Conservation (phyloP, 2,797 vertebrate species). For the Coreius guichenoti region DNA sequence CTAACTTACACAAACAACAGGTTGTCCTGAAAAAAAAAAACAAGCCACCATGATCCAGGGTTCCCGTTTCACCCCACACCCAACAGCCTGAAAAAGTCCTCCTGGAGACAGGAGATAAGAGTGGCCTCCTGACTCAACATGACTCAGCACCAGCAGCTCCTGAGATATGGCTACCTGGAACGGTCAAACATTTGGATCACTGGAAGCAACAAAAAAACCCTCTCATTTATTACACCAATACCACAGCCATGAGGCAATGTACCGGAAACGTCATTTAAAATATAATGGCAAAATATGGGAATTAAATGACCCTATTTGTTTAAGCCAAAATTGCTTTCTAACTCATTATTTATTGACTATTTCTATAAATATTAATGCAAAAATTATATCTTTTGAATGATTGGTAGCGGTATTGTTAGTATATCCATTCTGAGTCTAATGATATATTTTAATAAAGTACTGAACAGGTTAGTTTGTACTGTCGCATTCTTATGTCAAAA, state of each 20-base stretch:
- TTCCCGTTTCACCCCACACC: slow-evolving; percentile 67
- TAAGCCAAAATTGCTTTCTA: slow-evolving; percentile 62
- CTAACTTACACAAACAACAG: slow-evolving; percentile 59
- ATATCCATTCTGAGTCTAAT: slow-evolving; percentile 52
- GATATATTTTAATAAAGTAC: slow-evolving; percentile 51
- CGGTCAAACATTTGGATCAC: slow-evolving; percentile 69
- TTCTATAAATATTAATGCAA: slow-evolving; percentile 77
- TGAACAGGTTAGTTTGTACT: slow-evolving; percentile 20
- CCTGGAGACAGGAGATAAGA: slow-evolving; percentile 80
- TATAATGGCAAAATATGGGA: slow-evolving; percentile 65
- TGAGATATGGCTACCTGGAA: slow-evolving; percentile 72
- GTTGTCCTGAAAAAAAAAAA: slow-evolving; percentile 37
- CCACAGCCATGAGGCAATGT: slow-evolving; percentile 54
- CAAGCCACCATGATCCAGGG: slow-evolving; percentile 64
- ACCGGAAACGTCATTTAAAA: slow-evolving; percentile 64
- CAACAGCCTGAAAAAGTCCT: slow-evolving; percentile 77
- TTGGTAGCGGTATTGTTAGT: slow-evolving; percentile 55
- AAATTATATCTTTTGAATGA: slow-evolving; percentile 68
- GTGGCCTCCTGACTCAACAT: slow-evolving; percentile 74
- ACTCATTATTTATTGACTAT: slow-evolving; percentile 77
- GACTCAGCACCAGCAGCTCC: slow-evolving; percentile 79
- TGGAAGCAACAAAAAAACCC: slow-evolving; percentile 59
- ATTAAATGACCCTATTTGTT: slow-evolving; percentile 66
- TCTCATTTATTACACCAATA: slow-evolving; percentile 48
- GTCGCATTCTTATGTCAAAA: slow-evolving; percentile 8